Conservation (phyloP, 2,888 invertebrate species). For the Meteorus cinctellus region DNA sequence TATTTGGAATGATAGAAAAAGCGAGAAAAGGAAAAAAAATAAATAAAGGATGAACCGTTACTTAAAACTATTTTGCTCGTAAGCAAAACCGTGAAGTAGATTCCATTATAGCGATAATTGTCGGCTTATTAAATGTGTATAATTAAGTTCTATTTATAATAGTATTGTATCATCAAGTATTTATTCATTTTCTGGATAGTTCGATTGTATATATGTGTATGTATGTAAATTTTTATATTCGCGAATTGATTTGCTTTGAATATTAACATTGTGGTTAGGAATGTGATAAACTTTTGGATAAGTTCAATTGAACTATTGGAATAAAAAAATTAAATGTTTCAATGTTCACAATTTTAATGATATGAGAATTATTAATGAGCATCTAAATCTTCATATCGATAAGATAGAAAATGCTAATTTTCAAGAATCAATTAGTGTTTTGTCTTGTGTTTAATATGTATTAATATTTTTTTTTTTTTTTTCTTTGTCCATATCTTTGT, state of each 20-base stretch:
- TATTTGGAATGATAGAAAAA: not conserved
- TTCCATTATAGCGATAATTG: conserved; percentile 49
- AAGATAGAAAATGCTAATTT: too few relatives aligned
- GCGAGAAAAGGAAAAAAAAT: not conserved
- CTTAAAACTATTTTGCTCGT: conserved; percentile 26
- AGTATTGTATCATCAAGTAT: conserved; percentile 4
- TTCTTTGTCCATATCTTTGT: too few relatives aligned
- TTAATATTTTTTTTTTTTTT: too few relatives aligned
- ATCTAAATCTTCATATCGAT: too few relatives aligned
- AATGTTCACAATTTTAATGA: too few relatives aligned
- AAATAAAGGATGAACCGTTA: conserved; percentile 24
- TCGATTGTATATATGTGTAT: not conserved
- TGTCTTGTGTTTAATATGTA: too few relatives aligned
- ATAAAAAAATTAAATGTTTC: too few relatives aligned
- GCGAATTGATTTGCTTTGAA: not conserved
- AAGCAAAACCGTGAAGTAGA: conserved; percentile 49
- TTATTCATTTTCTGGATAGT: not conserved
- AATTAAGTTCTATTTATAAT: not conserved
- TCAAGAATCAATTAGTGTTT: too few relatives aligned
- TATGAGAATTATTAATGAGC: too few relatives aligned
- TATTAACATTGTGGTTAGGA: too few relatives aligned
- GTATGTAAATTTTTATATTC: not conserved
- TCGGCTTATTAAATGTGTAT: conserved; percentile 43
- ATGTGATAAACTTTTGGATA: too few relatives aligned
- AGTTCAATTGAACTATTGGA: too few relatives aligned